Percentiles rank a stretch among this genome's conserved stretches.
Conservation (phyloP, 2,888 invertebrate species). For the Drosophila algonquin region DNA sequence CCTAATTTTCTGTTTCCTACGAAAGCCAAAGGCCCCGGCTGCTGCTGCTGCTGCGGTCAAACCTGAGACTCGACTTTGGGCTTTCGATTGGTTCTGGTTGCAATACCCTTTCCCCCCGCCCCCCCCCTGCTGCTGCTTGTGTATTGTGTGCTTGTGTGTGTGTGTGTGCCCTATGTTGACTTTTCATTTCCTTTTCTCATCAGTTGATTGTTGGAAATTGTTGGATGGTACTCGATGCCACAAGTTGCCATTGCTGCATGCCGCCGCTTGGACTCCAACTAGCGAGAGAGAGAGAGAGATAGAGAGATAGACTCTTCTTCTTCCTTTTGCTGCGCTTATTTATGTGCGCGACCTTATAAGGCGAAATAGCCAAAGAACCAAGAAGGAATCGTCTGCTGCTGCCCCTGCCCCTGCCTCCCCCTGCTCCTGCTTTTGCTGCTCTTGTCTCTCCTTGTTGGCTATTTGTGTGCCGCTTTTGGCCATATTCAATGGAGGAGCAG, state of each 20-base stretch:
- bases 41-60: conserved; percentile 61
- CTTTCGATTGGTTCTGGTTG: conserved; percentile 31
- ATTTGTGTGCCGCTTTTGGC: conserved; percentile 69
- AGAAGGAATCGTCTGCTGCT: conserved; percentile 44
- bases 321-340: conserved; percentile 71
- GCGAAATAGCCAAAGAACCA: conserved; percentile 67
- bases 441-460: conserved; percentile 21
- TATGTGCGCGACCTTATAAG: conserved; percentile 79
- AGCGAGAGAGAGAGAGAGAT: neutral
- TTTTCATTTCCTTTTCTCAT: conserved; percentile 80
- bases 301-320: neutral
- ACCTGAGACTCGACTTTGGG: conserved; percentile 14
- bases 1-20: conserved; percentile 59
- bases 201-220: conserved; percentile 77
- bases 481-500: conserved; percentile 58
- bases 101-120: conserved; percentile 2
- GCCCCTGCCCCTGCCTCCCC: too few species aligned
- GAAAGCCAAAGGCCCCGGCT: conserved; percentile 49
- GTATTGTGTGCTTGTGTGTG: conserved; percentile 47
- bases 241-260: conserved; percentile 58
- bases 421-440: too few species aligned
- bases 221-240: conserved; percentile 53
- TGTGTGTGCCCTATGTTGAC: conserved; percentile 75
- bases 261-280: conserved; percentile 29
- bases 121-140: neutral